A percentile compares a stretch with the other conserved stretches of the same genome.
Evolutionary conservation across 2,888 invertebrate genomes (phyloP).

Genomic region (Frankliniella fusca): DNA sequence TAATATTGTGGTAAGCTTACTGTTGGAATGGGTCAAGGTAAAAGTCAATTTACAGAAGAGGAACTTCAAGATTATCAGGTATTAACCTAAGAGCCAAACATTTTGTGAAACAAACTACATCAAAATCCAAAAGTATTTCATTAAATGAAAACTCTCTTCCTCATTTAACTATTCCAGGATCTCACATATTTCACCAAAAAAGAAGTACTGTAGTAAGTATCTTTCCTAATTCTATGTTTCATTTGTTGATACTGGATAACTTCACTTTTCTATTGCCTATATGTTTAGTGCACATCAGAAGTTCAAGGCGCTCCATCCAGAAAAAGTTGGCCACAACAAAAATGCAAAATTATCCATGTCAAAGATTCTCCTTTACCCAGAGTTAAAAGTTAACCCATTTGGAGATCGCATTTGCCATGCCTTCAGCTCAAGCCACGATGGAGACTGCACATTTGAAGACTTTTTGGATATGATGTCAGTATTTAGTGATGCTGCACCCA

Average conservation of each 20-base stretch:
- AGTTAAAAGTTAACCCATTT: slow-evolving; percentile 86
- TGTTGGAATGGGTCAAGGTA: slow-evolving; percentile 68
- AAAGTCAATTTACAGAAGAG: slow-evolving; percentile 80
- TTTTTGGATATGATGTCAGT: slow-evolving; percentile 97
- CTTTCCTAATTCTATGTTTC: slow-evolving; percentile 34
- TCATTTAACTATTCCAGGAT: slow-evolving; percentile 59
- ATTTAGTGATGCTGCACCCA: slow-evolving; percentile 85
- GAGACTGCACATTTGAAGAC: slow-evolving; percentile 91
- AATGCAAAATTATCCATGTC: slow-evolving; percentile 81
- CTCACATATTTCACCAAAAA: slow-evolving; percentile 90
- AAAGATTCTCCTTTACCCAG: slow-evolving; percentile 80
- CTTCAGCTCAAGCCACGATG: slow-evolving; percentile 83
- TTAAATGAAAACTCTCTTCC: slow-evolving; percentile 5
- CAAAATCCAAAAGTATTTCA: slow-evolving; percentile 28
- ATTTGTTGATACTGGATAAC: slow-evolving; percentile 12
- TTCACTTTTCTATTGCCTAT: slow-evolving; percentile 9
- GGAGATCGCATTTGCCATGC: slow-evolving; percentile 86
- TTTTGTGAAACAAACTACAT: slow-evolving; percentile 32
- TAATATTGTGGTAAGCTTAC: neutral
- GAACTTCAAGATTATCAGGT: slow-evolving; percentile 89
- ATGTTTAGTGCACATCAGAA: slow-evolving; percentile 76
- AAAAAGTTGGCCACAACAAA: slow-evolving; percentile 82
- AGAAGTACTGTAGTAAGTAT: slow-evolving; percentile 82
- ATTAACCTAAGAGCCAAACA: slow-evolving; percentile 39
- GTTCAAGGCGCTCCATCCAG: slow-evolving; percentile 83